Conservation (phyloP, 1,140 invertebrate genomes). For the Drosophila bocki region DNA sequence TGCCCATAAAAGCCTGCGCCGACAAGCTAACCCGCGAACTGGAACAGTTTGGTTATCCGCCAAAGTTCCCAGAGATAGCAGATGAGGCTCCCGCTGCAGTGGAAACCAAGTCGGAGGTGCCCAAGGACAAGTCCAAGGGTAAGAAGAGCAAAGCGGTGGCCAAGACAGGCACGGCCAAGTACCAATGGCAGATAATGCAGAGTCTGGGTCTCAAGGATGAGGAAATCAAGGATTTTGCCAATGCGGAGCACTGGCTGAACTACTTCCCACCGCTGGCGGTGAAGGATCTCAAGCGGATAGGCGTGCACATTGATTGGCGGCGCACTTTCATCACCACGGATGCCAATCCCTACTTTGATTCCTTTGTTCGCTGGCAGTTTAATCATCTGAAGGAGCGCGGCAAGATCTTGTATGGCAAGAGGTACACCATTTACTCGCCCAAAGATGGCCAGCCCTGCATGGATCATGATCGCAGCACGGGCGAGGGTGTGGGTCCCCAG, state of each 20-base stretch:
- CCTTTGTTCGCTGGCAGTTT: constrained; percentile 99
- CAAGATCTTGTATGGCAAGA: constrained; percentile 98
- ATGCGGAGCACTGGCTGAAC: constrained; percentile 96
- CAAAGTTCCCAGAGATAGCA: constrained; percentile 92
- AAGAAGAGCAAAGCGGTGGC: constrained; percentile 99
- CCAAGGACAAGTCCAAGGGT: constrained; percentile 98
- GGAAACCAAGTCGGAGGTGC: constrained; percentile 86
- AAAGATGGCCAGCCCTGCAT: constrained; percentile 99
- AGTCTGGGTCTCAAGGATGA: constrained; percentile 95
- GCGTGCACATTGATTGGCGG: constrained; percentile 98
- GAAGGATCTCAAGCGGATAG: constrained; percentile 94
- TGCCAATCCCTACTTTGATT: constrained; percentile 98
- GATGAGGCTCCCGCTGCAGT: constrained; percentile 86
- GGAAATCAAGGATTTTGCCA: constrained; percentile 97
- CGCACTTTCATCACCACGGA: constrained; percentile 99
- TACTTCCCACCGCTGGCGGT: constrained; percentile 98
- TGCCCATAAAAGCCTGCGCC: constrained; percentile 98
- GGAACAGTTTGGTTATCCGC: constrained; percentile 96
- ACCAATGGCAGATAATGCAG: constrained; percentile 99
- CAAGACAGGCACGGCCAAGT: constrained; percentile 95
- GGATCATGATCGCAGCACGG: constrained; percentile 98
- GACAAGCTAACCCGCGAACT: constrained; percentile 99
- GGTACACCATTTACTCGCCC: constrained; percentile 98
- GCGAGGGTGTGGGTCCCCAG: constrained; percentile 99
- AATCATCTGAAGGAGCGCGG: constrained; percentile 93